Conservation (phyloP, 2,113 vertebrate genomes). For the Amblyornis subalaris region DNA sequence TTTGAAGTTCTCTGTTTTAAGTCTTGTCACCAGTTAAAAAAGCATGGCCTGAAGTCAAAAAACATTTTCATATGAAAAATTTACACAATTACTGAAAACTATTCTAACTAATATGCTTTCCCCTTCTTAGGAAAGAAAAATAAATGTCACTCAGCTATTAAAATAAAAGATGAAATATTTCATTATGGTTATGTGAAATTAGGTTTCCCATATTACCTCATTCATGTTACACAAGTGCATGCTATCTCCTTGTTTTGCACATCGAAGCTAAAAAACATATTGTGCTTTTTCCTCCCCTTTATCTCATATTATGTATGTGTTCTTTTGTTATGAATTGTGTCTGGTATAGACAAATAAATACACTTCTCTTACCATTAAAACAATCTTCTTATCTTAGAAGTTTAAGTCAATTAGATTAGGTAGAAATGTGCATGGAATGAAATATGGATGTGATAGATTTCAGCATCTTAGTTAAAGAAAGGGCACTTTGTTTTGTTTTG, state of each 20-base stretch:
- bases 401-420: not conserved
- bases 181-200: not conserved
- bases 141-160: conserved; percentile 9
- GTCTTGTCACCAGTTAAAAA: not conserved
- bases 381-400: not conserved
- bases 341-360: not conserved
- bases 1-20: not conserved
- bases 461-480: not conserved
- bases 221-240: not conserved
- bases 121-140: not conserved
- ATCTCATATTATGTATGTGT: not conserved
- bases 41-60: not conserved
- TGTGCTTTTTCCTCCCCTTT: not conserved
- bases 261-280: not conserved
- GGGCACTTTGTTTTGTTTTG: not conserved
- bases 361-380: not conserved
- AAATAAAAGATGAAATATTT: conserved; percentile 15
- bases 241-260: not conserved
- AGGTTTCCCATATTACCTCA: not conserved
- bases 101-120: not conserved
- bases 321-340: not conserved
- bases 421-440: not conserved
- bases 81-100: not conserved
- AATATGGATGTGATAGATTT: not conserved
- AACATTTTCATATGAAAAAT: not conserved